Base-by-base conservation (phyloP, 2,113 vertebrate genomes). In the Bubo blakistoni region DNA sequence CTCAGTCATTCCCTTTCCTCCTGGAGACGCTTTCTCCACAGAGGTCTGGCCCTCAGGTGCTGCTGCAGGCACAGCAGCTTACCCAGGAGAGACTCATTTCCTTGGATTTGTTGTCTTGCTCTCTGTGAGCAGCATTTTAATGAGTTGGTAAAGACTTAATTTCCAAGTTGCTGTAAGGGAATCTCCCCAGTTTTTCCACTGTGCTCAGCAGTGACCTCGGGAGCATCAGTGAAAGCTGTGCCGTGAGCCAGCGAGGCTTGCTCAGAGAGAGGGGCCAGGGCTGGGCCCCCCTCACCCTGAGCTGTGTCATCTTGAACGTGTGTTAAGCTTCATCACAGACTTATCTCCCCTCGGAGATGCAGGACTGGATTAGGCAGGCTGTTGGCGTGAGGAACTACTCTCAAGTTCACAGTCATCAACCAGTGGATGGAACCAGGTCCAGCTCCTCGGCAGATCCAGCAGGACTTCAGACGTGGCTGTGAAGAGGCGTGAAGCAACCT, bases 21-120 rank as follows among this genome's bases (percentile, higher is more conserved):
- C 52, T 1, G 0, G 1, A 29, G 74, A 16, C 11, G 47, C 58
- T 27, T 70, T 38, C 59, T 79, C 18, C 40, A 3, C 0, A 3
- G 30, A 15, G 59, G 14, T 27, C 22, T 40, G 82, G 22, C 27
- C 71, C 62, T 18, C 7, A 9, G 76, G 27, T 47, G 44, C 77
- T 44, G 30, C 81, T 63, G 36, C 77, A 72, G 72, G 18, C 42
- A 40, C 38, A 22, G 72, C 55, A 40, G 17, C 51, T n/a, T 34
- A 5, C 27, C 44, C 29, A 2, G 1, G 2, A 29, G 6, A 52
- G 11, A 40, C 4, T 3, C 5, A 13, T 30, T 54, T 36, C 61
- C 57, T 13, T 46, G 57, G 27, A 1, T 71, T 55, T 47, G 30
- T 73, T 49, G 15, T 18, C 44, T n/a, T 3, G 2, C 27, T 34